Evolutionary conservation across 1,140 invertebrate genomes (phyloP), one percentile per base, ranked within the genome.

Genomic region (Drosophila aff.): DNA sequence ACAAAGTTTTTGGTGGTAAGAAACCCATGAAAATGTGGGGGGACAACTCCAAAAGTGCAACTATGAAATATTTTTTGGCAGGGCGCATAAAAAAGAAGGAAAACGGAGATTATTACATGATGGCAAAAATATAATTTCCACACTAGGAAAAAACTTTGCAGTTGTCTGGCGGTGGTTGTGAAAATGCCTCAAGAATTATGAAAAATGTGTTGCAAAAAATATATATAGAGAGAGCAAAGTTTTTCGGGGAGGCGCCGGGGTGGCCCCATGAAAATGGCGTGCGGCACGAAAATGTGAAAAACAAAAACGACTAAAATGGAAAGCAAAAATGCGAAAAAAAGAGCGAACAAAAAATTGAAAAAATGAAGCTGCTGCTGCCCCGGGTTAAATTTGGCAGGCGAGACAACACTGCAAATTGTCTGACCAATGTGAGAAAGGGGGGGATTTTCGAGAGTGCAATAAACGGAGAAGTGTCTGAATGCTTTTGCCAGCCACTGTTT

Each of bases 351-450:
- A 72, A 66, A 33, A 60, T 68, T 21, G 15, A 67, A 66, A 82
- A 80, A 73, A 57, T 69, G 58, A 75, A 80, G 63, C 64, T 62
- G 63, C 76, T 82, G 89, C 79, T 85, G 89, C 89, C 81, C 75
- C 63, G 73, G 81, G 81, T 84, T 80, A 89, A 80, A 91, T 82
- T 87, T 90, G 78, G 85, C 85, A 90, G 75, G 63, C 85, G 76
- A 90, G 85, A 90, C 85, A 89, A 85, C 66, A 46, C 79, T 89
- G 84, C 81, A 90, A 89, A 89, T 89, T 90, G 85, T 89, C 81
- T 89, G 85, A 89, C 84, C 84, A 89, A 64, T 67, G 71, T 47
- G 38, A 28, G 31, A 47, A 36, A 6, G 16, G 28, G 44, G 58
- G 58, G 49, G 43, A 23, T 23, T 38, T 49, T 46, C 36, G 62